Conservation (phyloP, 2,113 vertebrate genomes). For the Ochotona curzoniae region DNA sequence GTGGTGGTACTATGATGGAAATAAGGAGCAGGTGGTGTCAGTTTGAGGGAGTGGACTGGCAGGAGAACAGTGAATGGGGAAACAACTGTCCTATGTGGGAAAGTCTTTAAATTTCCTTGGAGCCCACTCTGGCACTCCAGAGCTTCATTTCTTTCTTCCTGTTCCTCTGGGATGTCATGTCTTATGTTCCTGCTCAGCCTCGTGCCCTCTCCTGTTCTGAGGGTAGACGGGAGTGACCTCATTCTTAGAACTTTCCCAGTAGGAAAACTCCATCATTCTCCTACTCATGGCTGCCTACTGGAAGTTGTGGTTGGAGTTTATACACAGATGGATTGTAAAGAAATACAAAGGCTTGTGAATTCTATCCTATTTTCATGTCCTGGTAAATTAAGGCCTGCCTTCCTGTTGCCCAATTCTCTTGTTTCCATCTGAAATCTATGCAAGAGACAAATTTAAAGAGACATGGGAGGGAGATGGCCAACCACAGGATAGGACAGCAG, state of each 20-base stretch:
- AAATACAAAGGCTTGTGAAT: neutral
- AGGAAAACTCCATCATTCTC: neutral
- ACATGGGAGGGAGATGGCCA: neutral
- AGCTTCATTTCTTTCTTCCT: neutral
- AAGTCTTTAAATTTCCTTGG: neutral
- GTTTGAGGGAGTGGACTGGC: neutral
- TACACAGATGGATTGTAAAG: conserved; percentile 3
- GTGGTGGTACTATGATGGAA: neutral
- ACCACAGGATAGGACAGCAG: neutral
- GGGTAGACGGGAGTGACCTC: neutral
- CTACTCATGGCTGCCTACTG: neutral
- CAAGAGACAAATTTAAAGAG: neutral
- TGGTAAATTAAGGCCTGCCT: neutral
- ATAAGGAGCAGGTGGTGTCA: neutral
- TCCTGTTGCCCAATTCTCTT: neutral
- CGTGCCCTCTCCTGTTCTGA: neutral
- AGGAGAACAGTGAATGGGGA: neutral
- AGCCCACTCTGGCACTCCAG: neutral
- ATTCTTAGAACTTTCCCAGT: neutral
- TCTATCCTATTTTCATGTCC: neutral
- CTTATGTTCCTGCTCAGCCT: neutral
- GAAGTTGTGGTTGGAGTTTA: neutral
- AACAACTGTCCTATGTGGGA: neutral
- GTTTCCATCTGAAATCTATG: neutral
- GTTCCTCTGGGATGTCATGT: neutral